A percentile compares a stretch with the other conserved stretches of the same genome.
These are phyloP conservation scores for Diogma glabrata DNA, from an alignment of 2,888 invertebrate species.

Conservation along the genomic window DNA sequence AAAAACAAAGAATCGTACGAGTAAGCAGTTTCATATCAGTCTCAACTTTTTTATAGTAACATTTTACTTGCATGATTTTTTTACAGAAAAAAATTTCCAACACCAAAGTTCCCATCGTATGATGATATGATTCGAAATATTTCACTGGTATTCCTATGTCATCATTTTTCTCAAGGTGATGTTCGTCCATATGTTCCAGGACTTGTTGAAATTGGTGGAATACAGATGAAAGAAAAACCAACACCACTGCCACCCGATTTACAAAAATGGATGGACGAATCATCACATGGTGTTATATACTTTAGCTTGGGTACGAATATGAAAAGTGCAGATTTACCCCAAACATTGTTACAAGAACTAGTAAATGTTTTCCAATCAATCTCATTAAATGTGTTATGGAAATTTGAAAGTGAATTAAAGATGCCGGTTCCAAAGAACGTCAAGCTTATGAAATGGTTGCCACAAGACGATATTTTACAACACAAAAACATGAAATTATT, in stretches of 20 bases:
- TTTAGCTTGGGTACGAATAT: conserved; percentile 39
- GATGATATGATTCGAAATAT: conserved; percentile 38
- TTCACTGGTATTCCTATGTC: conserved; percentile 40
- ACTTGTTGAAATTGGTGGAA: conserved; percentile 32
- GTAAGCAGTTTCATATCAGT: no score
- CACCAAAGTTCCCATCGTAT: conserved; percentile 20
- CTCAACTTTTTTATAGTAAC: no score
- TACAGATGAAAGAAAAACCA: conserved; percentile 25
- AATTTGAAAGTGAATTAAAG: conserved; percentile 37
- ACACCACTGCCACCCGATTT: conserved; percentile 24
- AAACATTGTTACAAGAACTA: conserved; percentile 27
- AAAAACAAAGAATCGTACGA: no score
- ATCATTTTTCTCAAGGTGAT: conserved; percentile 38
- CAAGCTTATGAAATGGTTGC: conserved; percentile 40
- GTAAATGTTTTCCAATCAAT: conserved; percentile 35
- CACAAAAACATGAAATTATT: conserved; percentile 37
- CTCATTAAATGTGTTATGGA: conserved; percentile 40
- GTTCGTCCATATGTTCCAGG: conserved; percentile 37
- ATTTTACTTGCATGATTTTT: conserved; percentile 36
- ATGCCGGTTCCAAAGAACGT: conserved; percentile 36
- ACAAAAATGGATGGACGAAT: conserved; percentile 32
- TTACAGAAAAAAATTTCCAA: conserved; percentile 29
- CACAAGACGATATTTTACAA: conserved; percentile 40
- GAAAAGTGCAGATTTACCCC: conserved; percentile 35
- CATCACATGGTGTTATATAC: conserved; percentile 36